Conservation (phyloP, 2,113 vertebrate genomes). For the Tiliqua scincoides region DNA sequence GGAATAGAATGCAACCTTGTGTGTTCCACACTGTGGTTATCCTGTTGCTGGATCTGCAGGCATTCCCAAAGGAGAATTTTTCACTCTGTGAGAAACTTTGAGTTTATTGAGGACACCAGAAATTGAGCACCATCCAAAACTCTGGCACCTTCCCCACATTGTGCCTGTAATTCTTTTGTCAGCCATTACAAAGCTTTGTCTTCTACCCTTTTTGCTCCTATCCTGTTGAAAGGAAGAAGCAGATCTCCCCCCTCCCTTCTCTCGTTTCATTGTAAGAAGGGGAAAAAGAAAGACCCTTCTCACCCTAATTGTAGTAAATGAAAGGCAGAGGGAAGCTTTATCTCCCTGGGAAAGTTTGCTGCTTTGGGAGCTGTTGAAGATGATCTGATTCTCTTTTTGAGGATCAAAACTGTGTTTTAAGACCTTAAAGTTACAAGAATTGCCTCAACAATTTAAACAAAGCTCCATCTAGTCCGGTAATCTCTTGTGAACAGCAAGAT, state of each 20-base stretch:
- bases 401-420: background rate
- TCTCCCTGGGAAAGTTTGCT: constrained; percentile 10
- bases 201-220: background rate
- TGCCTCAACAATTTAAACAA: background rate
- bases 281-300: background rate
- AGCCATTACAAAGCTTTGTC: background rate
- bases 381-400: background rate
- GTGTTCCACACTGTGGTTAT: rapidly evolving
- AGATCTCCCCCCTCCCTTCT: background rate
- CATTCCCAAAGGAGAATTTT: background rate
- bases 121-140: background rate
- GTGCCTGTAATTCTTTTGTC: background rate
- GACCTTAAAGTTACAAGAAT: background rate
- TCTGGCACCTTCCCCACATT: background rate
- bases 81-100: background rate
- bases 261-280: background rate
- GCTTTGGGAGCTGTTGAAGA: background rate
- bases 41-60: background rate
- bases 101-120: background rate
- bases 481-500: background rate
- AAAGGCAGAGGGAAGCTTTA: background rate
- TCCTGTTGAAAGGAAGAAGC: background rate
- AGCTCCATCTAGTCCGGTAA: background rate
- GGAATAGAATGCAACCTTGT: background rate
- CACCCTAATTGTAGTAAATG: background rate